phyloP scores from a whole-genome alignment of 2,888 invertebrate genomes.

The Tillus elongatus region DNA sequence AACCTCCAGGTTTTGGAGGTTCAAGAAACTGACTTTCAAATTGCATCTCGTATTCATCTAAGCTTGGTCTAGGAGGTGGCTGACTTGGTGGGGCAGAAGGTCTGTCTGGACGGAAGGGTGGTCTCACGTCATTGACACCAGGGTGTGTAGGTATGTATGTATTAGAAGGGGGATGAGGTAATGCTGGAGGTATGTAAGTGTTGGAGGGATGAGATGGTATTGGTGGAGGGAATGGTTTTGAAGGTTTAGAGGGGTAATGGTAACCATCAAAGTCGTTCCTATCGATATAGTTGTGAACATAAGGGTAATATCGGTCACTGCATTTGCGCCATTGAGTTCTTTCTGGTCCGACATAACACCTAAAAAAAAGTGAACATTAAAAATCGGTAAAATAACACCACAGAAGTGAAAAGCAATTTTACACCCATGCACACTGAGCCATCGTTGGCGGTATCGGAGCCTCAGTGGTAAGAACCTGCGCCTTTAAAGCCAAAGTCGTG shows the following conservation, averaged over 20 bases:
- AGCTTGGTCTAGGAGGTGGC: constrained; percentile 39
- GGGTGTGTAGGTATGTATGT: constrained; percentile 16
- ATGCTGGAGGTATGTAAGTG: constrained; percentile 10
- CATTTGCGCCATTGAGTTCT: constrained; percentile 81
- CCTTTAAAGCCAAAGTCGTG: no score
- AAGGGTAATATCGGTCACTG: constrained; percentile 71
- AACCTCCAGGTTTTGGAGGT: constrained; percentile 45
- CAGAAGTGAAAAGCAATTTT: no score
- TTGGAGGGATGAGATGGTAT: constrained; percentile 22
- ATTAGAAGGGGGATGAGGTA: constrained; percentile 29
- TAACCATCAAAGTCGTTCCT: constrained; percentile 21
- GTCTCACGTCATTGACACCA: constrained; percentile 15
- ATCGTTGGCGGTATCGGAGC: no score
- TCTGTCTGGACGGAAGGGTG: constrained; percentile 32
- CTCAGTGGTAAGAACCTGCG: no score
- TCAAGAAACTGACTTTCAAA: constrained; percentile 42
- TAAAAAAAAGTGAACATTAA: constrained; percentile 40
- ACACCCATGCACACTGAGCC: no score
- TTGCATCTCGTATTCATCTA: constrained; percentile 37
- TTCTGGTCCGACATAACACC: constrained; percentile 76
- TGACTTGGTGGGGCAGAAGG: constrained; percentile 36
- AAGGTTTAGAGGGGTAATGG: constrained; percentile 32
- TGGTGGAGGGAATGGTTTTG: constrained; percentile 14
- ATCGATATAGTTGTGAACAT: constrained; percentile 37
- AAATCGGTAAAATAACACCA: no score